A percentile compares a stretch with the other conserved stretches of the same genome.
Conservation (phyloP, 2,797 vertebrate species). For the Brachymystax lenok region DNA sequence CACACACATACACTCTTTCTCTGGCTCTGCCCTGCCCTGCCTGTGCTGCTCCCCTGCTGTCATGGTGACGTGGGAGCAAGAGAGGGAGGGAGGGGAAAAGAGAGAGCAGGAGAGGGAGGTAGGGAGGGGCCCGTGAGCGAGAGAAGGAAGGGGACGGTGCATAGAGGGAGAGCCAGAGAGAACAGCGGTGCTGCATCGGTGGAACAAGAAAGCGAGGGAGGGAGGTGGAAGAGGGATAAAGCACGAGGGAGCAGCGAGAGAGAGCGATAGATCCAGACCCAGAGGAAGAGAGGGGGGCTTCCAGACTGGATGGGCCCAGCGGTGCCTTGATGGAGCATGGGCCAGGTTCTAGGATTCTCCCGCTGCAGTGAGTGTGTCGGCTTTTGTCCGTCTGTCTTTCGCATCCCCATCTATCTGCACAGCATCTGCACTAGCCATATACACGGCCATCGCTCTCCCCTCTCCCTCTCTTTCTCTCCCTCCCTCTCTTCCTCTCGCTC, state of each 20-base stretch:
- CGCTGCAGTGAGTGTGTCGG: slow-evolving; percentile 90
- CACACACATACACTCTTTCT: not conserved
- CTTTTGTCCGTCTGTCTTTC: slow-evolving; percentile 33
- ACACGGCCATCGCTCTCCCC: slow-evolving; percentile 14
- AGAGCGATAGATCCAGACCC: slow-evolving; percentile 46
- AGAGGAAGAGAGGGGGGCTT: slow-evolving; percentile 58
- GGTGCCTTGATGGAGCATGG: slow-evolving; percentile 91
- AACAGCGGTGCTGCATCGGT: slow-evolving; percentile 52
- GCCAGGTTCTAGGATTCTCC: slow-evolving; percentile 94
- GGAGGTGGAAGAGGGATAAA: no score
- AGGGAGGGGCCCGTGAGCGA: slow-evolving; percentile 49
- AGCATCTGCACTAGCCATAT: not conserved
- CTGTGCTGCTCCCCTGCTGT: slow-evolving; percentile 56
- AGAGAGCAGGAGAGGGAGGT: not conserved
- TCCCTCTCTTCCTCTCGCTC: not conserved
- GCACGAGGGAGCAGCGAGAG: slow-evolving; percentile 54
- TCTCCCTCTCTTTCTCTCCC: slow-evolving; percentile 16
- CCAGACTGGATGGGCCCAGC: slow-evolving; percentile 79
- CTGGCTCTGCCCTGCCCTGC: slow-evolving; percentile 29
- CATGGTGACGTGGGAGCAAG: slow-evolving; percentile 37
- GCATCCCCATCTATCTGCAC: not conserved
- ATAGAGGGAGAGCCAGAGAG: slow-evolving; percentile 34
- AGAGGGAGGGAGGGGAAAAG: slow-evolving; percentile 4
- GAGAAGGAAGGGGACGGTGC: slow-evolving; percentile 34
- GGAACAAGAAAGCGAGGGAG: slow-evolving; percentile 35